A percentile compares a stretch with the other conserved stretches of the same genome.
These are phyloP conservation scores for Dallia pectoralis DNA, from an alignment of 2,797 vertebrate genomes.

Conservation along the genomic window DNA sequence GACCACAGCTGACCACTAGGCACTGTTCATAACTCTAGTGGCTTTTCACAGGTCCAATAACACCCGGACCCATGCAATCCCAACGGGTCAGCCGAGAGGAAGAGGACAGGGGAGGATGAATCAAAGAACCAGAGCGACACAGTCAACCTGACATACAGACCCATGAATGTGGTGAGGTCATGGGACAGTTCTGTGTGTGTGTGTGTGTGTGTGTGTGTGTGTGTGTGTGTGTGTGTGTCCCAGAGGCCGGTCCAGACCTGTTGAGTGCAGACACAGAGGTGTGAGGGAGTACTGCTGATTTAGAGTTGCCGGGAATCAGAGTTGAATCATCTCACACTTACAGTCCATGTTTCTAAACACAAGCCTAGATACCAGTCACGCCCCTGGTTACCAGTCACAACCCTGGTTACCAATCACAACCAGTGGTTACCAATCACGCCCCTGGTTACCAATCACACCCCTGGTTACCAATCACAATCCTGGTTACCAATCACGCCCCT, in stretches of 20 bases:
- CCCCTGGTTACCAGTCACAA: neutral
- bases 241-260: constrained; percentile 43
- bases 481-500: constrained; percentile 5
- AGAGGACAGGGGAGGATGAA: constrained; percentile 14
- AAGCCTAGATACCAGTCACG: constrained; percentile 9
- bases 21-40: constrained; percentile 28
- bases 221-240: constrained; percentile 31
- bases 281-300: constrained; percentile 49
- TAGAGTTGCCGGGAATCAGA: constrained; percentile 58
- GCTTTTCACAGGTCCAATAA: constrained; percentile 50
- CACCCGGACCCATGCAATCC: constrained; percentile 22
- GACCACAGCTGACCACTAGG: neutral
- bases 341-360: constrained; percentile 7
- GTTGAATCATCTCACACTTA: constrained; percentile 53
- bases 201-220: constrained; percentile 29
- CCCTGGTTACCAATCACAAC: no score
- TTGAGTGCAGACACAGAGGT: constrained; percentile 62
- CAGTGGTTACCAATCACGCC: no score
- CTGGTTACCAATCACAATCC: neutral
- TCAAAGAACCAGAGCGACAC: constrained; percentile 45
- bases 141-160: constrained; percentile 69
- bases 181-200: constrained; percentile 52
- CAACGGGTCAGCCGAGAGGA: neutral
- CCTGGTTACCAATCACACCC: constrained; percentile 4
- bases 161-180: constrained; percentile 71